Base-by-base conservation (phyloP, 1,140 invertebrate genomes). In the Apis florea region DNA sequence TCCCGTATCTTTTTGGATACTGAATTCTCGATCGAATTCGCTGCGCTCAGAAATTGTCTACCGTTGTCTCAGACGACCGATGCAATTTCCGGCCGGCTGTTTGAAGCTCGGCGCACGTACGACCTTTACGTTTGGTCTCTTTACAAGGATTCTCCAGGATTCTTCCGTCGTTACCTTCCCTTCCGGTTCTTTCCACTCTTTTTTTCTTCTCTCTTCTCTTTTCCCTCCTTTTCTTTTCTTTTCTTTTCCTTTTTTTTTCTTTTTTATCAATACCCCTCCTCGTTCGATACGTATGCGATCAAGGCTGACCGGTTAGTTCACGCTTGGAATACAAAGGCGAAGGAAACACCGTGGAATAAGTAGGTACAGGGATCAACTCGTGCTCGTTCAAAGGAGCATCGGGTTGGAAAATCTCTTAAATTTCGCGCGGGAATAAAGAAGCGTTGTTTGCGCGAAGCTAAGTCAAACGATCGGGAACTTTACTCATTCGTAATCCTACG, bases 81-180 rank as follows among this genome's bases (percentile, higher is more conserved):
- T 79, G 64, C 85, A 87, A 86, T 87, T 87, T 87, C 82, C 82
- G 85, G 58, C 49, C 19, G 61, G 47, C 72, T 80, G 76, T 78
- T 89, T 89, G 82, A 80, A 74, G 84, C 86, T 80, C 87, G 72
- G 64, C 58, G 75, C 87, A 89, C 87, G 87, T 89, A 86, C 84
- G 49, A 49, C 59, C 79, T 86, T 89, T 88, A 89, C 84, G 79
- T 88, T 77, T 83, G 68, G 80, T 66, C 85, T 86, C 82, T 86
- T 88, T 84, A 84, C 88, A 88, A 84, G 68, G 84, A 86, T 86
- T 84, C 49, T 71, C 61, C 80, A 75, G 61, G 73, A n/a, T n/a
- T n/a, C 67, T 83, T 74, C 58, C 76, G 77, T 53, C 77, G 82
- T 87, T 87, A 86, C 74, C 85, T 86, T 70, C 63, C 58, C 61